phyloP scores from a whole-genome alignment of 2,888 invertebrate genomes.

The Teinopalpus imperialis region DNA sequence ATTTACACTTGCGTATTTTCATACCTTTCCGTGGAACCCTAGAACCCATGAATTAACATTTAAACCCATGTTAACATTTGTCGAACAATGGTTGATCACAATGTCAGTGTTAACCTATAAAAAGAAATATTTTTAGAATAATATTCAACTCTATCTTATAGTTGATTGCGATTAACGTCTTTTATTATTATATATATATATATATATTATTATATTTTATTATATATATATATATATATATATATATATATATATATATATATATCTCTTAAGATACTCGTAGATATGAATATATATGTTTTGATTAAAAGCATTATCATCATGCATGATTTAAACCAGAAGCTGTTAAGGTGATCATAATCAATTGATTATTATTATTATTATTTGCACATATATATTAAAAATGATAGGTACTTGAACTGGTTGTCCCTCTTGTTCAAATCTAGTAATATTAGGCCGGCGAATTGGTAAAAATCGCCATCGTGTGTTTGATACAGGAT shows the following conservation, averaged over 20 bases:
- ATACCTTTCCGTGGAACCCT: conserved; percentile 69
- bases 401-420: conserved; percentile 44
- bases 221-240: no score
- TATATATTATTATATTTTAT: no score
- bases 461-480: conserved; percentile 69
- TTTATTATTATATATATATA: no score
- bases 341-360: no score
- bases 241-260: no score
- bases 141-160: no score
- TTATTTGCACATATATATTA: background rate
- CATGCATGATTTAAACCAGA: no score
- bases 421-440: conserved; percentile 62
- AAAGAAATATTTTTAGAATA: conserved; percentile 34
- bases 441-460: conserved; percentile 57
- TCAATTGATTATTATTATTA: background rate
- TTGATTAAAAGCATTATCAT: no score
- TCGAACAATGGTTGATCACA: conserved; percentile 70
- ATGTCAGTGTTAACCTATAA: conserved; percentile 68
- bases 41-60: conserved; percentile 53
- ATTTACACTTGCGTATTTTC: background rate
- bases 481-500: conserved; percentile 67
- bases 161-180: no score
- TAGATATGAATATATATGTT: no score
- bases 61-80: conserved; percentile 67
- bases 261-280: no score